phyloP scores from a whole-genome alignment of 2,797 vertebrate species.

The Steatocranus sp. region DNA sequence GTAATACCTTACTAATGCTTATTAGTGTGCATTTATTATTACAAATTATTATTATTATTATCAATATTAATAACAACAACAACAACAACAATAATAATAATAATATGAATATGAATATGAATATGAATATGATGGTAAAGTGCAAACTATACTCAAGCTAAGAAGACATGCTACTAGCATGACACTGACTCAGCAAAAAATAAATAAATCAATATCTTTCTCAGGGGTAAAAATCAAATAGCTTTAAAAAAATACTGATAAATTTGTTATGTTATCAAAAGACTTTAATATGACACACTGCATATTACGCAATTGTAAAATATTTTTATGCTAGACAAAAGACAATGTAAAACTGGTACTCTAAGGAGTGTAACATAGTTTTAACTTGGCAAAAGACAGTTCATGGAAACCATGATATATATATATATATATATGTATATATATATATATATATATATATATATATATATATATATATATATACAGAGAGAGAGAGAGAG shows the following conservation, averaged over 20 bases:
- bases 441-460: too few species aligned
- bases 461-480: too few species aligned
- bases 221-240: neutral
- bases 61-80: neutral
- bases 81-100: neutral
- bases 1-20: neutral
- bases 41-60: neutral
- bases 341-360: neutral
- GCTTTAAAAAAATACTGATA: neutral
- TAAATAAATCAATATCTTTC: neutral
- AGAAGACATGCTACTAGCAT: neutral
- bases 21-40: neutral
- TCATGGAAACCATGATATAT: neutral
- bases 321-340: neutral
- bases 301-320: neutral
- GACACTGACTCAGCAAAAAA: neutral
- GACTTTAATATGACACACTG: neutral
- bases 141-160: neutral
- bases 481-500: too few species aligned
- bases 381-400: rapidly evolving
- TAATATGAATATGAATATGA: rapidly evolving
- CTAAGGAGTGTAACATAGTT: neutral
- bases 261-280: neutral
- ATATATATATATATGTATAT: neutral
- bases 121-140: neutral